Evolutionary conservation across 1,140 invertebrate species (phyloP), one percentile per base, ranked within the genome.

Genomic region (Panonychus citri): DNA sequence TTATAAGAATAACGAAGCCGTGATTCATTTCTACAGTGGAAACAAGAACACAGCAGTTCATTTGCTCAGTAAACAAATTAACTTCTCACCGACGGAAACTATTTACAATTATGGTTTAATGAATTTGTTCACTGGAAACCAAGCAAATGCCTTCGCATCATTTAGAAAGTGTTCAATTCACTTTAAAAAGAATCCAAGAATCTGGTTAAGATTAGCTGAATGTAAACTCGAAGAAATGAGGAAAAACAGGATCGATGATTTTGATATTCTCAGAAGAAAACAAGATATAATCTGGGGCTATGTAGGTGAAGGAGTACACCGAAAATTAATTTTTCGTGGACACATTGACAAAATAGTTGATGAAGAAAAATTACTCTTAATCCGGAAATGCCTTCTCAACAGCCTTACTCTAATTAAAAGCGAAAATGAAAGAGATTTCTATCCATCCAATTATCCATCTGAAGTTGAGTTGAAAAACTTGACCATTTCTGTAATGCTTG

Each of bases 141-240:
- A 91, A 97, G 70, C 97, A 98, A 73, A 91, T 98, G 66, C 83
- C 87, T 67, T 88, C 89, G 15, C 78, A 77, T 90, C 83, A 70
- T 76, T 96, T 8, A 79, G 83, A n/a, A 80, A 87, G 69, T 82
- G 83, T 25, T 77, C 87, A 0, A 79, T 87, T 61, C 78, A 81
- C 51, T 85, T 85, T 64, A 82, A 83, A 55, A 82, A 80, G 62
- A 93, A 91, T 71, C 82, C 87, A 1, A 73, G 84, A 52, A 74
- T 95, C 3, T 96, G 90, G 90, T 68, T 93, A 30, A 75, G 89
- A 61, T 74, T 96, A 62, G 86, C 90, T 1, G 91, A 96, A 70
- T 91, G 88, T 66, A 70, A 68, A 60, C 66, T 73, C 34, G 69
- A 69, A 57, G 28, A 54, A 26, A 8, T 37, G 4, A 8, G n/a